Conservation (phyloP, 2,113 vertebrate species). For the Hemiprocne comata region DNA sequence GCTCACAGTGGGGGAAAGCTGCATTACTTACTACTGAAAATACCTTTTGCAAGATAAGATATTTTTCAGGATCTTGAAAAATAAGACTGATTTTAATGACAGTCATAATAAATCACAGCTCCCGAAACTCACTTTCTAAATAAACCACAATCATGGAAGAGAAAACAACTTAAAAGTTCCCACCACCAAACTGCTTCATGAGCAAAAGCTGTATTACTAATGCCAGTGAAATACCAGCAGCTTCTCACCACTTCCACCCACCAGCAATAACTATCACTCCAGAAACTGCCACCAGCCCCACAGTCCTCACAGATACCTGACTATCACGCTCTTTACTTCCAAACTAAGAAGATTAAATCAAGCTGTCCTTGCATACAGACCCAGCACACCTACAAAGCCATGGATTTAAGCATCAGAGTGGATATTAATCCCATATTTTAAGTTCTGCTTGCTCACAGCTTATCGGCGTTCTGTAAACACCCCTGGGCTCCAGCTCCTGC, state of each 20-base stretch:
- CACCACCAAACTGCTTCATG: neutral
- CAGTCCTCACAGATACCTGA: accelerated
- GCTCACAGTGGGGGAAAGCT: neutral
- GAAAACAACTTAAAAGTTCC: neutral
- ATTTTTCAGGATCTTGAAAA: neutral
- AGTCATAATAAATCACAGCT: neutral
- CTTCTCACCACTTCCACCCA: neutral
- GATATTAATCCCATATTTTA: neutral
- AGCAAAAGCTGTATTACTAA: neutral
- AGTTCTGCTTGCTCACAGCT: neutral
- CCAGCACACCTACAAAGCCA: neutral
- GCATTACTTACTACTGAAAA: neutral
- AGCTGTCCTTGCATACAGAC: neutral
- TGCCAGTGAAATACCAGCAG: neutral
- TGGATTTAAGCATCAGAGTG: neutral
- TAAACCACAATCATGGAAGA: neutral
- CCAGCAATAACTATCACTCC: neutral
- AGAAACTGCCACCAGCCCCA: neutral
- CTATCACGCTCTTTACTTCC: neutral
- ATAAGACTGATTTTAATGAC: neutral
- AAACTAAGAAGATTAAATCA: neutral
- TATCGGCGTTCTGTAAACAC: neutral
- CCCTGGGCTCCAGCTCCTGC: neutral
- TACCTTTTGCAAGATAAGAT: neutral
- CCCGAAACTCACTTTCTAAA: neutral